phyloP scores from a whole-genome alignment of 2,797 vertebrate species.

The Rhodeus uyekii region DNA sequence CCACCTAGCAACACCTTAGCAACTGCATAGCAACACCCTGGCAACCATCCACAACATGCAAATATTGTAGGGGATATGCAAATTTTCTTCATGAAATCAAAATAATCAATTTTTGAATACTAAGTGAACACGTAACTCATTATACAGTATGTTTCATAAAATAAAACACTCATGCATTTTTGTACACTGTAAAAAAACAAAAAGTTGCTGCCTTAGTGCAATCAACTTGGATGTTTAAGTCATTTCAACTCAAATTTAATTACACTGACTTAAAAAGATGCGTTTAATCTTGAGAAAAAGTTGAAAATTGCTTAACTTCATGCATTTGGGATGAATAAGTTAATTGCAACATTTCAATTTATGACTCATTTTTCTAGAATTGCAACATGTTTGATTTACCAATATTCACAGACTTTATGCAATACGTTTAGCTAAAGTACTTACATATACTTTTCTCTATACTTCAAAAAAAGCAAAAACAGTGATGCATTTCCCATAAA shows the following conservation, averaged over 20 bases:
- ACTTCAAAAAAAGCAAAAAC: background rate
- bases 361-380: background rate
- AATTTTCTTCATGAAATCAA: background rate
- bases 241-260: too few relatives aligned
- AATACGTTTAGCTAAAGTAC: too few relatives aligned
- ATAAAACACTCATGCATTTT: too few relatives aligned
- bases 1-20: background rate
- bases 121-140: background rate
- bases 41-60: background rate
- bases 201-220: too few relatives aligned
- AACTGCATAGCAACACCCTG: background rate
- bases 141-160: background rate
- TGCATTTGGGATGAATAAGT: too few relatives aligned
- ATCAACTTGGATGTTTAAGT: too few relatives aligned
- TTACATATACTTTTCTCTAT: too few relatives aligned
- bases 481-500: background rate
- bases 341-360: background rate
- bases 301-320: too few relatives aligned
- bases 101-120: background rate
- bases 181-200: too few relatives aligned
- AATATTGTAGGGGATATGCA: background rate
- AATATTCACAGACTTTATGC: too few relatives aligned
- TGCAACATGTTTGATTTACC: background rate
- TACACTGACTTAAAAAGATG: too few relatives aligned
- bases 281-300: too few relatives aligned